Evolutionary conservation across 2,113 vertebrate genomes (phyloP).

Genomic region (Cyanistes caeruleus): DNA sequence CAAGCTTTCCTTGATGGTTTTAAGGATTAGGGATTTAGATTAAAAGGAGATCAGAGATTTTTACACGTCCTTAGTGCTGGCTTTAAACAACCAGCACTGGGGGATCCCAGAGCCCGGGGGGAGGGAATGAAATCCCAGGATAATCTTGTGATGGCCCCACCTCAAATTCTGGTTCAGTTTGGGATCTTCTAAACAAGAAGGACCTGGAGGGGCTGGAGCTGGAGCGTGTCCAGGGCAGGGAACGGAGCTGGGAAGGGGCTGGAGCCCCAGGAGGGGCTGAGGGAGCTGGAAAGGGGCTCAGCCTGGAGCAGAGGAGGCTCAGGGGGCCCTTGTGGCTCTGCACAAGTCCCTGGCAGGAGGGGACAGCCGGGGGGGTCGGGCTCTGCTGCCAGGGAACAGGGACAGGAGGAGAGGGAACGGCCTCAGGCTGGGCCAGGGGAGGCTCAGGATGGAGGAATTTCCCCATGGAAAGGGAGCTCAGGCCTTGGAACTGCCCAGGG

Average conservation of each 20-base stretch:
- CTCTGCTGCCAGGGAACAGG: too few species aligned
- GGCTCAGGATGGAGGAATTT: neutral
- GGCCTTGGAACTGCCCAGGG: neutral
- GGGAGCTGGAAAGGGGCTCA: neutral
- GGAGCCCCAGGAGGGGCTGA: neutral
- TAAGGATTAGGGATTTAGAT: neutral
- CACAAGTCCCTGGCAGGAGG: neutral
- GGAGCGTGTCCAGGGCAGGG: rapidly evolving
- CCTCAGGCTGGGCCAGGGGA: neutral
- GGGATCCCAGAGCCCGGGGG: neutral
- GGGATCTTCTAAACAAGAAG: neutral
- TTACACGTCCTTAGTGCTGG: neutral
- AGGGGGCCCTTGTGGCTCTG: neutral
- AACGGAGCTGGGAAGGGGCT: rapidly evolving
- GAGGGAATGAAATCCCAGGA: rapidly evolving
- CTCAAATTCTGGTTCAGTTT: neutral
- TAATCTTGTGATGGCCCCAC: neutral
- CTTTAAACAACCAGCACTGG: neutral
- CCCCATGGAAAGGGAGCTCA: neutral
- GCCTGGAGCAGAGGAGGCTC: neutral
- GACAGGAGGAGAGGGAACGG: neutral
- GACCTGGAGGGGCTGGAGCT: neutral
- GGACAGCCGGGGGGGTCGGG: neutral
- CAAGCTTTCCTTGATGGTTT: neutral
- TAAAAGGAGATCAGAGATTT: neutral